Evolutionary conservation across 2,797 vertebrate species (phyloP).

Genomic region (Erpetoichthys calabaricus): DNA sequence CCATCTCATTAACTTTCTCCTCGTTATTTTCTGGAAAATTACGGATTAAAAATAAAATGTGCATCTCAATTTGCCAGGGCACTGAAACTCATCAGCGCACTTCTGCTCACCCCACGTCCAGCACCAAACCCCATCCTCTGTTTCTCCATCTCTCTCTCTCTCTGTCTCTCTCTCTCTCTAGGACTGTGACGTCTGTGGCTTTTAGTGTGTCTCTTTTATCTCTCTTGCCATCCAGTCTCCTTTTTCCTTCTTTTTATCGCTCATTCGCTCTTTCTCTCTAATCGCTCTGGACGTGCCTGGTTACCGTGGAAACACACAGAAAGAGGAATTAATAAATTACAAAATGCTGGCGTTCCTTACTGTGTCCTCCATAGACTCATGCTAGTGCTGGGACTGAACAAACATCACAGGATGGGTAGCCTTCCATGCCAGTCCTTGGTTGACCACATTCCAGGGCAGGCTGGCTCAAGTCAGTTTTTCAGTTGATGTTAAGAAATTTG

Average conservation of each 20-base stretch:
- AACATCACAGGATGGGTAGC: no score
- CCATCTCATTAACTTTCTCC: conserved; percentile 72
- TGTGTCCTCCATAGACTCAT: no score
- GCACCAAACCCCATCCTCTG: background rate
- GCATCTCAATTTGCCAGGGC: conserved; percentile 61
- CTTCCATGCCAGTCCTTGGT: no score
- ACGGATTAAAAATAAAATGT: conserved; percentile 74
- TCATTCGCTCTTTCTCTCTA: background rate
- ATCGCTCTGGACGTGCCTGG: conserved; percentile 9
- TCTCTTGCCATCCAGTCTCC: conserved; percentile 29
- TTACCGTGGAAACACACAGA: conserved; percentile 57
- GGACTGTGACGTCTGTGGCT: background rate
- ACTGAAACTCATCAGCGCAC: conserved; percentile 47
- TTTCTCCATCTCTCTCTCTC: background rate
- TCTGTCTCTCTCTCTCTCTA: conserved; percentile 1
- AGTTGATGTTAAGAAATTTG: no score
- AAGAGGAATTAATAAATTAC: conserved; percentile 73
- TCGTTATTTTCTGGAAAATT: conserved; percentile 73
- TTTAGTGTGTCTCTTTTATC: conserved; percentile 52
- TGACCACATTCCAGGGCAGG: no score
- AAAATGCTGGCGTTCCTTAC: conserved; percentile 42
- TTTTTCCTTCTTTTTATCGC: background rate
- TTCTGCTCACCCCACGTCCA: conserved; percentile 27
- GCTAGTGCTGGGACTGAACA: no score
- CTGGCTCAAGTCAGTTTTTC: no score